Base-by-base conservation (phyloP, 2,113 vertebrate species). In the Stigmatopora nigra region DNA sequence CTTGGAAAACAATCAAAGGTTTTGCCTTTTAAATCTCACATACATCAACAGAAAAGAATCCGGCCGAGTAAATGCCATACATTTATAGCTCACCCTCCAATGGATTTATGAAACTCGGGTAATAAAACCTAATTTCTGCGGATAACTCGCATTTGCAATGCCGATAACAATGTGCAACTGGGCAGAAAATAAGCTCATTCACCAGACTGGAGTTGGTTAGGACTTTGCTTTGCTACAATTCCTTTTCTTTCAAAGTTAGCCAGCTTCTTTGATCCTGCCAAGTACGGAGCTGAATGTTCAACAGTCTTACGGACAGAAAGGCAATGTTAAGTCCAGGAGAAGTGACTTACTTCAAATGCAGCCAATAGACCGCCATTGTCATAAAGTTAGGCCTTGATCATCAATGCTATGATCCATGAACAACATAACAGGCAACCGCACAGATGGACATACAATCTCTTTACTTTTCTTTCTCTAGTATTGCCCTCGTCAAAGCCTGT, bases 111-210 rank as follows among this genome's bases (percentile, higher is more conserved):
- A 76, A 71, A 63, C 65, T 61, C 63, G 65, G 65, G 22, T 56
- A 65, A 35, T 64, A 61, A 67, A 19, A 22, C 36, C 64, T 85
- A n/a, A 65, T 67, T 77, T 77, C 63, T 68, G 53, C 59, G 69
- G 65, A 69, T 62, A 71, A 70, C 67, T 65, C 61, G 61, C 59
- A 61, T 68, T 20, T 53, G 75, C 76, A 75, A 20, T 65, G 66
- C 81, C 74, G 73, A 84, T 70, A 75, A 88, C 78, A 68, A 69
- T 41, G 76, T 76, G 70, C 48, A 44, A 73, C 63, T 65, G 78
- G 74, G 68, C 79, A 70, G 75, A 84, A 87, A 89, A 85, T 76
- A 72, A 84, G 81, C 81, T 80, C 72, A 77, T 86, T 88, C 80
- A 82, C 67, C 75, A 73, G 71, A 69, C 73, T 48, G 15, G 63